Base-by-base conservation (phyloP, 2,888 invertebrate genomes). In the Pollenia labialis region DNA sequence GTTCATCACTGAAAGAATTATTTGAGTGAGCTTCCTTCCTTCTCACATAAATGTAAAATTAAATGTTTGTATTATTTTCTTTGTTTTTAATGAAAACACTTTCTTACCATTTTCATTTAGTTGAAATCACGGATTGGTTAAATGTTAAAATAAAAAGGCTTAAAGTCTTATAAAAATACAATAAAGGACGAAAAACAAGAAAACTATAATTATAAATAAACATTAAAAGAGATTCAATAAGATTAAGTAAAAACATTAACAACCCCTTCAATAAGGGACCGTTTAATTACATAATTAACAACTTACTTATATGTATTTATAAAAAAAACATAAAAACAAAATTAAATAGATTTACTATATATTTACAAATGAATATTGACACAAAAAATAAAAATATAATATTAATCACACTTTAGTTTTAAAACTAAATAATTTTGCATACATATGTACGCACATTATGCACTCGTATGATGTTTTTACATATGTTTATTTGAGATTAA, bases 331-430 rank as follows among this genome's bases (percentile, higher is more conserved):
- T 71, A 60, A 32, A 46, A 40, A 48, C 18, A 48, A 42, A 40
- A 56, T 32, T 32, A 32, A 32, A 32, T 32, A 58, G 62, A 50
- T 50, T 52, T 52, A 75, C 50, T 87, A 88, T 86, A 89, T 90
- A 82, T 79, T 79, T 80, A 82, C 68, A 81, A 80, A 23, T 79
- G 68, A 82, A 76, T 71, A 82, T 82, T 90, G 90, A 88, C 87
- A 90, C 89, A 88, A 90, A 90, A 32, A 32, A 32, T 32, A 50
- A 6, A 69, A 32, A 52, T 52, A 91, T 79, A 88, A 90, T 76
- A 88, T 81, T 85, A 75, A 81, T 69, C 32, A 69, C 18, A 58
- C 32, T 66, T 62, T 62, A 81, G 60, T 52, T 18, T 12, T 72
- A 74, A 74, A 88, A 88, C 83, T 88, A 88, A 87, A 88, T 81